Percentiles rank a stretch among this genome's conserved stretches.
Conservation (phyloP, 2,797 vertebrate genomes). For the Phataginus tricuspis region DNA sequence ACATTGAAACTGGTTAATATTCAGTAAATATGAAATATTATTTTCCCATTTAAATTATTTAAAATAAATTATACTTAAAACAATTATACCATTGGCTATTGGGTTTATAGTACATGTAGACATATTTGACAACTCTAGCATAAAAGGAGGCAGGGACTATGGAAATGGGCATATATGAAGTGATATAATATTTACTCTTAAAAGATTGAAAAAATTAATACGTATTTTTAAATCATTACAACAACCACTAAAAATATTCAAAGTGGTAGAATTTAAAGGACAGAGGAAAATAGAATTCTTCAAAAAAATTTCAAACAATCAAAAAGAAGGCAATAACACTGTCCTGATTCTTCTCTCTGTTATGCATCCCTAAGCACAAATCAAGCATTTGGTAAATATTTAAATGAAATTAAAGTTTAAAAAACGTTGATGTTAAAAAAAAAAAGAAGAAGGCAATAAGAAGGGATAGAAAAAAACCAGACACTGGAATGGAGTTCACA, state of each 20-base stretch:
- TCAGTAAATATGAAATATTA: neutral
- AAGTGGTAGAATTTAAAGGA: neutral
- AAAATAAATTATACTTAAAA: neutral
- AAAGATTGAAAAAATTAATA: neutral
- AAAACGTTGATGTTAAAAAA: too few species aligned
- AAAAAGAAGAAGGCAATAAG: neutral
- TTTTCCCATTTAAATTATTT: neutral
- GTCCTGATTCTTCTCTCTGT: too few species aligned
- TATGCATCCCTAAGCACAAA: too few species aligned
- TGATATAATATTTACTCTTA: neutral
- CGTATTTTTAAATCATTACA: neutral
- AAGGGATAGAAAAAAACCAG: neutral
- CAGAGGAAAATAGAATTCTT: neutral
- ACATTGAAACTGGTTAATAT: neutral
- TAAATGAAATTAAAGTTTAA: too few species aligned
- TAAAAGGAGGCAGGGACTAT: neutral
- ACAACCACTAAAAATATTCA: neutral
- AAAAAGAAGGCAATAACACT: neutral
- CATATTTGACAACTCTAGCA: too few species aligned
- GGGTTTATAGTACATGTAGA: neutral
- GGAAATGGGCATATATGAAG: neutral
- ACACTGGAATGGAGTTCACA: neutral
- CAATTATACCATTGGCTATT: neutral
- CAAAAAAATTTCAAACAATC: neutral
- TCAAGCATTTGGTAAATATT: too few species aligned